Conservation (phyloP, 2,113 vertebrate genomes). For the Gobiocypris rarus region DNA sequence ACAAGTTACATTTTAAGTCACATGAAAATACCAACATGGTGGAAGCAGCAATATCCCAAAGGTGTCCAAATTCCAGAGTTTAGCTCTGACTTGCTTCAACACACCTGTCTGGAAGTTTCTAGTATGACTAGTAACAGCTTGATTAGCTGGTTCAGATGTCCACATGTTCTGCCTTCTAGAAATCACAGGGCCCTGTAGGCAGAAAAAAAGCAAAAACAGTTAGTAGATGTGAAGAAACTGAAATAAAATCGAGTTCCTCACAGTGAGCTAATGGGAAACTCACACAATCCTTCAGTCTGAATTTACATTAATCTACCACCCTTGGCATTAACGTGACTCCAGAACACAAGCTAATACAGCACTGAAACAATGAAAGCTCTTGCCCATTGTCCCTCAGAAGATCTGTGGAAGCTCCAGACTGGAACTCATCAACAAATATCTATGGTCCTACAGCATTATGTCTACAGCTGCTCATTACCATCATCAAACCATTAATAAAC, state of each 20-base stretch:
- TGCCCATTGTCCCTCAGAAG: constrained; percentile 15
- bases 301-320: background rate
- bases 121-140: no score
- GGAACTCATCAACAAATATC: constrained; percentile 49
- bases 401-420: constrained; percentile 32
- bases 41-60: no score
- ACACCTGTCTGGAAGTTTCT: no score
- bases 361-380: background rate
- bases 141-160: no score
- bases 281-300: background rate
- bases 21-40: no score
- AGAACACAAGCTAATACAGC: constrained; percentile 9
- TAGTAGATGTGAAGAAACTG: no score
- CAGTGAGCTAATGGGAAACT: background rate
- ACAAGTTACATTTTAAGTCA: no score
- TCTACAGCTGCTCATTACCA: constrained; percentile 46
- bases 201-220: no score
- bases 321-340: background rate
- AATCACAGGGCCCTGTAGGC: no score
- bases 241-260: background rate
- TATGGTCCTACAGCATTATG: background rate
- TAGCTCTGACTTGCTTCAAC: no score
- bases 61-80: no score
- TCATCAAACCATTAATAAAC: constrained; percentile 40
- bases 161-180: no score